These are phyloP conservation scores for Trialeurodes vaporariorum DNA, from an alignment of 1,140 invertebrate species.

Conservation along the genomic window DNA sequence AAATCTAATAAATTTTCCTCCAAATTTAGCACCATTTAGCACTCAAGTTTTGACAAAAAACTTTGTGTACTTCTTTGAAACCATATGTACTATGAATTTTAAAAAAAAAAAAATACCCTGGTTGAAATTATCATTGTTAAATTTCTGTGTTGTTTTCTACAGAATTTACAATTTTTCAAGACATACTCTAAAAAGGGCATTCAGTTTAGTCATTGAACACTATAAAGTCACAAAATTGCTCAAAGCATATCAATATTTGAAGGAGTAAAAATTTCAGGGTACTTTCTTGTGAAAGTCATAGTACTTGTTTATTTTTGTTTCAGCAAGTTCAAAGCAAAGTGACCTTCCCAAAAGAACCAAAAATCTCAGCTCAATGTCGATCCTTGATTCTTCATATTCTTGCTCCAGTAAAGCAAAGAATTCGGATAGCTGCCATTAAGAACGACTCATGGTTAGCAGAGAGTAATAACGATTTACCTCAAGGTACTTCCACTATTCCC, in stretches of 20 bases:
- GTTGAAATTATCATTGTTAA: no score
- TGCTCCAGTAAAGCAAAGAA: constrained; percentile 47
- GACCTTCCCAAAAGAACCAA: constrained; percentile 51
- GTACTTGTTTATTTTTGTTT: constrained; percentile 19
- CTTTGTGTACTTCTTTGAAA: background rate
- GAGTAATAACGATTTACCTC: background rate
- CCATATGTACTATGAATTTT: no score
- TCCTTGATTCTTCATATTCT: constrained; percentile 54
- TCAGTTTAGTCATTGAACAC: background rate
- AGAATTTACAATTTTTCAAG: no score
- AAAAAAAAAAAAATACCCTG: no score
- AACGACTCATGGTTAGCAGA: constrained; percentile 43
- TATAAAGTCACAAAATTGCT: background rate
- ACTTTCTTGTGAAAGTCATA: no score
- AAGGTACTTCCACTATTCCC: background rate
- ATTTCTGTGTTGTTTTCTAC: no score
- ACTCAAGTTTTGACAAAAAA: no score
- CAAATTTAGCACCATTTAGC: no score
- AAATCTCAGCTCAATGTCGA: constrained; percentile 48
- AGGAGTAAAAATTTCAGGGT: no score
- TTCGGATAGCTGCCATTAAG: constrained; percentile 47
- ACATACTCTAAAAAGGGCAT: no score
- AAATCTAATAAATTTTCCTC: no score
- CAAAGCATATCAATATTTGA: constrained; percentile 12
- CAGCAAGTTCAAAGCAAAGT: constrained; percentile 61